These are phyloP conservation scores for Pogonocherus hispidulus DNA, from an alignment of 2,888 invertebrate genomes.

Conservation along the genomic window DNA sequence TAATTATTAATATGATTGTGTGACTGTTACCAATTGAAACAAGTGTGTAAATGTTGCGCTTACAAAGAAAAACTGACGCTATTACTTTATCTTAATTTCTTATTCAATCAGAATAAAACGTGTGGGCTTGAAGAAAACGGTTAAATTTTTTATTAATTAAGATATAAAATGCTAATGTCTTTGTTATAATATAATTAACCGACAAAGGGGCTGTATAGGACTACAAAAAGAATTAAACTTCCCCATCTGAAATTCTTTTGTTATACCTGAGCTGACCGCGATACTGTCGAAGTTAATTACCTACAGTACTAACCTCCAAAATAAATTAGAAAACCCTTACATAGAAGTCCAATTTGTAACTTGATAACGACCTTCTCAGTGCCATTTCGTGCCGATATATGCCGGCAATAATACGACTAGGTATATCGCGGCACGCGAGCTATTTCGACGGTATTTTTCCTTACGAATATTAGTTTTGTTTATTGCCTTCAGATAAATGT, in stretches of 20 bases:
- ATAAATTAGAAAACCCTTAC: constrained; percentile 26
- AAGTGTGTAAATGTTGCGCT: no score
- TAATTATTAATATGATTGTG: no score
- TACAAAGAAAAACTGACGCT: no score
- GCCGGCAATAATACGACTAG: constrained; percentile 10
- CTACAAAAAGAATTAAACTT: constrained; percentile 1
- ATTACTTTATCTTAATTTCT: no score
- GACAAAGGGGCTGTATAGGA: background rate
- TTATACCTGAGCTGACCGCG: constrained; percentile 7
- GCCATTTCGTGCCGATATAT: constrained; percentile 22
- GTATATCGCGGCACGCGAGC: constrained; percentile 16
- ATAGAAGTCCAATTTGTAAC: constrained; percentile 29
- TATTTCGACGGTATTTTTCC: background rate
- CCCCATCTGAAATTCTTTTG: background rate
- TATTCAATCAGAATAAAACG: no score
- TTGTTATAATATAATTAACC: background rate
- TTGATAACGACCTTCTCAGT: constrained; percentile 27
- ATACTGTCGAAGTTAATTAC: constrained; percentile 19
- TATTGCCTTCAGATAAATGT: background rate
- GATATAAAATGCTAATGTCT: background rate
- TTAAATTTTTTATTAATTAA: background rate
- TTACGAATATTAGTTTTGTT: background rate
- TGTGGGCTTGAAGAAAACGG: no score
- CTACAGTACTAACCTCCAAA: constrained; percentile 11
- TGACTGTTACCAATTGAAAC: no score